These are phyloP conservation scores for Alethe diademata DNA, from an alignment of 2,113 vertebrate genomes.

Conservation along the genomic window DNA sequence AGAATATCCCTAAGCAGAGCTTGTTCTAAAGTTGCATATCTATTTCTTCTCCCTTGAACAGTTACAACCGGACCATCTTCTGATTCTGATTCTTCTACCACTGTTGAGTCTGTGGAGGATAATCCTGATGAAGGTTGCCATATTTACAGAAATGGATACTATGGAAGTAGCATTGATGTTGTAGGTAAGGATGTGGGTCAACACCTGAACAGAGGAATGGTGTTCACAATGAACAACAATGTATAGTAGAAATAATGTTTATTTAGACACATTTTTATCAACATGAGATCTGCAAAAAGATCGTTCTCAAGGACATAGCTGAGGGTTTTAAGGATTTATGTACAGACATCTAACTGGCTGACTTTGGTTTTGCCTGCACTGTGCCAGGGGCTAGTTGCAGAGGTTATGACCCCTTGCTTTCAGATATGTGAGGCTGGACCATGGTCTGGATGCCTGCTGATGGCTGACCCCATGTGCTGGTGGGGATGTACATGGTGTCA, in stretches of 20 bases:
- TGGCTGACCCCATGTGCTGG: neutral
- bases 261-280: neutral
- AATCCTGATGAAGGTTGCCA: conserved; percentile 72
- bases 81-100: neutral
- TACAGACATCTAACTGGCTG: neutral
- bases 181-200: conserved; percentile 74
- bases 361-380: neutral
- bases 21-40: neutral
- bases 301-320: neutral
- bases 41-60: neutral
- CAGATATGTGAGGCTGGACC: neutral
- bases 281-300: neutral
- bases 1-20: neutral
- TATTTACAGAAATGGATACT: conserved; percentile 82
- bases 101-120: neutral
- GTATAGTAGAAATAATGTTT: neutral
- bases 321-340: neutral
- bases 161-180: conserved; percentile 74
- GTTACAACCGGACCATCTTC: neutral
- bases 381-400: neutral
- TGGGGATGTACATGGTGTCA: neutral
- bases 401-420: neutral
- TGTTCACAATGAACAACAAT: neutral
- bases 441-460: neutral
- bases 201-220: neutral